Conservation (phyloP, 2,113 vertebrate species). For the Rattus rattus region DNA sequence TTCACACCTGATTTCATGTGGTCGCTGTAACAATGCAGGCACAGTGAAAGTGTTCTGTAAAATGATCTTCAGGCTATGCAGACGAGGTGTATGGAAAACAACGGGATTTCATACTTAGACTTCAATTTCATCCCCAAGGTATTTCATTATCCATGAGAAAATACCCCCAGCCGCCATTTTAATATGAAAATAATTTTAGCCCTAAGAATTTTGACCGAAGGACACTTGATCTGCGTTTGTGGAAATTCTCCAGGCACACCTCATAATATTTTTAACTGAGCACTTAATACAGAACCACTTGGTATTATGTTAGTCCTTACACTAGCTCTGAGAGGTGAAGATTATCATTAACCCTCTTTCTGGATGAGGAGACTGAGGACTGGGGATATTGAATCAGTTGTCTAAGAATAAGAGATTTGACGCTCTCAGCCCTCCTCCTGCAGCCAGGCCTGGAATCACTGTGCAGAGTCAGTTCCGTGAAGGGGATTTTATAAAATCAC, state of each 20-base stretch:
- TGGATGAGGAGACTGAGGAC: background rate
- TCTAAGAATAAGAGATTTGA: background rate
- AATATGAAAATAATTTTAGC: background rate
- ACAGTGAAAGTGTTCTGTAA: background rate
- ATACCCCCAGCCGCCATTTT: background rate
- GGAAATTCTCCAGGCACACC: background rate
- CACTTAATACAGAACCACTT: background rate
- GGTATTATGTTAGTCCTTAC: background rate
- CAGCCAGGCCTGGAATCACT: background rate
- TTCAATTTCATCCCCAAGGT: background rate
- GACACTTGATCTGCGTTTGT: background rate
- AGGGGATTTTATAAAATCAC: background rate
- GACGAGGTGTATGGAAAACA: background rate
- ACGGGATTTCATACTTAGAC: background rate
- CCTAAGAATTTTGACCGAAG: background rate
- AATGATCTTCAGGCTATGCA: background rate
- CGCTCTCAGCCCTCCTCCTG: background rate
- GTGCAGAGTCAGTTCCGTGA: background rate
- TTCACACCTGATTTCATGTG: background rate
- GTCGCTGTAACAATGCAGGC: background rate
- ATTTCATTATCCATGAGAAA: background rate
- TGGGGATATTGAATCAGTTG: background rate
- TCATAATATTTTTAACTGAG: slow-evolving; percentile 20
- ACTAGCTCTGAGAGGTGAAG: background rate
- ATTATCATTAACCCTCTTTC: background rate